Conservation (phyloP, 2,113 vertebrate genomes). For the Tonatia bakeri region DNA sequence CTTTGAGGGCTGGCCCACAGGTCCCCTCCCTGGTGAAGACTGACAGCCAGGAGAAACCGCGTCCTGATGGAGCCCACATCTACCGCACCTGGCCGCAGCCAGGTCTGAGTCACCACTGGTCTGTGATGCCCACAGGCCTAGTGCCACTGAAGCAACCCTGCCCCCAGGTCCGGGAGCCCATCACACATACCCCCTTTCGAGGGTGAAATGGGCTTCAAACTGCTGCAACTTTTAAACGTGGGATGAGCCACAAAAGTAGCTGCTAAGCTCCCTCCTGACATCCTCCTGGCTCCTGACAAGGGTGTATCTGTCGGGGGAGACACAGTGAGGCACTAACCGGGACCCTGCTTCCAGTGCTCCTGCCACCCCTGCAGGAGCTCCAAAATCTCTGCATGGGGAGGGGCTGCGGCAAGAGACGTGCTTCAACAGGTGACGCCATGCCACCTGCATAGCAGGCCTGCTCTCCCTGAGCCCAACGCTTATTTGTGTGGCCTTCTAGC, state of each 20-base stretch:
- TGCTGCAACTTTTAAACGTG: background rate
- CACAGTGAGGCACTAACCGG: background rate
- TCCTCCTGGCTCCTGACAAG: background rate
- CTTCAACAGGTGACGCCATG: accelerated
- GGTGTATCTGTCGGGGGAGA: background rate
- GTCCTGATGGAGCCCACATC: accelerated
- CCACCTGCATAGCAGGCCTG: accelerated
- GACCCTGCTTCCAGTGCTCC: background rate
- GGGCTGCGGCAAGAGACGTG: accelerated
- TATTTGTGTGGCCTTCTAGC: background rate
- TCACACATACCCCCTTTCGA: background rate
- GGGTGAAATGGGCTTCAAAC: background rate
- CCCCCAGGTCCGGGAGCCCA: background rate
- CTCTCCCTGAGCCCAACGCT: background rate
- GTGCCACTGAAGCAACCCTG: background rate
- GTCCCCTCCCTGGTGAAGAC: background rate
- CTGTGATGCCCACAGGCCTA: accelerated
- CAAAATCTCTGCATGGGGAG: accelerated
- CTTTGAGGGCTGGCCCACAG: background rate
- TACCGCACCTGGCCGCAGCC: accelerated
- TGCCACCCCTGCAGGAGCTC: background rate
- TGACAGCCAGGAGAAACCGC: background rate
- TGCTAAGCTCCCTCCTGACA: background rate
- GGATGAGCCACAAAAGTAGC: background rate
- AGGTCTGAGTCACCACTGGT: background rate